Percentiles rank a stretch among this genome's conserved stretches.
phyloP scores from a whole-genome alignment of 2,888 invertebrate genomes.

The Drosophila silvestris region DNA sequence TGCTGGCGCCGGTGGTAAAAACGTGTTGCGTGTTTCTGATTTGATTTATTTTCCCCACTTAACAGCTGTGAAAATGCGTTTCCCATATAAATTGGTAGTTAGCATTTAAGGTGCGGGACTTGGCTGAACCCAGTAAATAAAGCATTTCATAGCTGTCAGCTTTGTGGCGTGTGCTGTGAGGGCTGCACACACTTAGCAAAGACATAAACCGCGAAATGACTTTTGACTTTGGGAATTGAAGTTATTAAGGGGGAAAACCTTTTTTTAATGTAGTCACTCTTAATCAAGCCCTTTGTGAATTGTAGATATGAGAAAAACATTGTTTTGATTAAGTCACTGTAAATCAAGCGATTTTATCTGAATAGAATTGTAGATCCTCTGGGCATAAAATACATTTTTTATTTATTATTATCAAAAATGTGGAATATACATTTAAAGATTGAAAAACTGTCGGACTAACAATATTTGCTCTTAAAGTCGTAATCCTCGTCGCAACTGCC shows the following conservation, averaged over 20 bases:
- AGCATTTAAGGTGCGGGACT: not conserved
- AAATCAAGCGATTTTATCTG: not conserved
- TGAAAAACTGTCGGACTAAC: conserved; percentile 17
- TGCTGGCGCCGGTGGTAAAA: conserved; percentile 43
- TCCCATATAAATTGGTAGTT: conserved; percentile 39
- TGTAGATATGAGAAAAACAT: not conserved
- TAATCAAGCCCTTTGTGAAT: not conserved
- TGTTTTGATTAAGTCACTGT: not conserved
- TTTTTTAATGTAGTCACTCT: not conserved
- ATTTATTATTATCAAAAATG: conserved; percentile 23
- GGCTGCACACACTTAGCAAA: conserved; percentile 5
- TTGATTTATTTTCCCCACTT: conserved; percentile 28
- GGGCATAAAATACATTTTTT: not conserved
- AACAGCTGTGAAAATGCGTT: conserved; percentile 30
- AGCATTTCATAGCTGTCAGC: conserved; percentile 20
- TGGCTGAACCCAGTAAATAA: not conserved
- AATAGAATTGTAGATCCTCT: not conserved
- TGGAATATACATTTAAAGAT: conserved; percentile 7
- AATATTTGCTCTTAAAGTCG: conserved; percentile 82
- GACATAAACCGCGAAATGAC: not conserved
- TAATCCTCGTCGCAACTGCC: conserved; percentile 82
- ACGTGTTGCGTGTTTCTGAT: conserved; percentile 29
- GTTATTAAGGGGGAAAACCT: not conserved
- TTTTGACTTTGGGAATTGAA: not conserved
- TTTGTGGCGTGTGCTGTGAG: not conserved